phyloP scores from a whole-genome alignment of 2,797 vertebrate species.

The Gallinago solitaria region DNA sequence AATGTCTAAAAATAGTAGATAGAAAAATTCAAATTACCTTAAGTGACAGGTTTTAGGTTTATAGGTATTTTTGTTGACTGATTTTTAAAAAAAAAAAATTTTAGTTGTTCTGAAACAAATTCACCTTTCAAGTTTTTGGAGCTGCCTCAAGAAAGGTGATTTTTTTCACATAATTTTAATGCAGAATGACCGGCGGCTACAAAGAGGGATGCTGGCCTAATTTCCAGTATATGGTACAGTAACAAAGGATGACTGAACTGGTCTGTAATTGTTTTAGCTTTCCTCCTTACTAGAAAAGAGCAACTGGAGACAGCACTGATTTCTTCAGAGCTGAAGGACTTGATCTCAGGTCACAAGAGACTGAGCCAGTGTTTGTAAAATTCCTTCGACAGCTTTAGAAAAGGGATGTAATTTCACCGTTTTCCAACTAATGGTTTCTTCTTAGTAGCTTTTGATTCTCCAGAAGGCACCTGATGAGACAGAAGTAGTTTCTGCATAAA shows the following conservation, averaged over 20 bases:
- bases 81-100: background rate
- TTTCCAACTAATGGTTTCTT: background rate
- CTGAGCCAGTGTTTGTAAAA: background rate
- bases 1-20: background rate
- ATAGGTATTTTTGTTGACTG: background rate
- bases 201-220: background rate
- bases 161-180: background rate
- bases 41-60: background rate
- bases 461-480: background rate
- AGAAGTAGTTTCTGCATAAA: background rate
- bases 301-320: background rate
- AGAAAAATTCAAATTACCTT: background rate
- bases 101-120: background rate
- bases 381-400: background rate
- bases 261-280: conserved; percentile 1
- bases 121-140: background rate
- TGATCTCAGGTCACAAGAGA: background rate
- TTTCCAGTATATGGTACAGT: background rate
- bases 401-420: background rate
- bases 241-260: background rate
- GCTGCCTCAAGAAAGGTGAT: background rate
- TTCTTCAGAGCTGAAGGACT: background rate
- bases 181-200: background rate
- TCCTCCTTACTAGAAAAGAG: background rate
- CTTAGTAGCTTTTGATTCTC: background rate